Evolutionary conservation across 2,113 vertebrate species (phyloP).

Genomic region (Rhagologus leucostigma): DNA sequence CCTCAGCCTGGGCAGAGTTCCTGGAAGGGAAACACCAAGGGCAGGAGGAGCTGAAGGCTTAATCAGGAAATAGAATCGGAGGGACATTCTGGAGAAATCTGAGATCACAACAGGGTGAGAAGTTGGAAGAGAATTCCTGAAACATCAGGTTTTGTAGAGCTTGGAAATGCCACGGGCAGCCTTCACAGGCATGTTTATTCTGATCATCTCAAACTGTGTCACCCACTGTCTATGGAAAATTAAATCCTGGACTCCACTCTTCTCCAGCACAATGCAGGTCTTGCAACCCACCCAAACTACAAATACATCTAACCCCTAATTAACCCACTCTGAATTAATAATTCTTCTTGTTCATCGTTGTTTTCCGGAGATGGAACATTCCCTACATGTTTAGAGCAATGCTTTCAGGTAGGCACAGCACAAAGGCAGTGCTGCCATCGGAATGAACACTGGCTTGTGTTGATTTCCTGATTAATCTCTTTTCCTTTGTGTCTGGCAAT

Average conservation of each 20-base stretch:
- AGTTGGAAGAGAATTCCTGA: neutral
- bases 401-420: neutral
- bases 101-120: rapidly evolving
- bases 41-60: neutral
- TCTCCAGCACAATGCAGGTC: neutral
- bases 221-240: neutral
- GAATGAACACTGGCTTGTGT: neutral
- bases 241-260: neutral
- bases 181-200: neutral
- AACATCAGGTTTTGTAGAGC: neutral
- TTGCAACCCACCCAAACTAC: neutral
- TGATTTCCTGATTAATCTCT: neutral
- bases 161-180: neutral
- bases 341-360: neutral
- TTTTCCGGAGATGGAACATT: neutral
- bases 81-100: neutral
- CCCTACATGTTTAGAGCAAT: neutral
- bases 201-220: neutral
- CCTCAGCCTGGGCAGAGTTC: neutral
- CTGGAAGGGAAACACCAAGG: neutral
- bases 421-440: neutral
- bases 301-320: neutral
- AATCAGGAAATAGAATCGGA: neutral
- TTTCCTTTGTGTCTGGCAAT: neutral
- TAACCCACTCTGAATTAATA: neutral